Base-by-base conservation (phyloP, 2,113 vertebrate species). In the Trematocara zebra region DNA sequence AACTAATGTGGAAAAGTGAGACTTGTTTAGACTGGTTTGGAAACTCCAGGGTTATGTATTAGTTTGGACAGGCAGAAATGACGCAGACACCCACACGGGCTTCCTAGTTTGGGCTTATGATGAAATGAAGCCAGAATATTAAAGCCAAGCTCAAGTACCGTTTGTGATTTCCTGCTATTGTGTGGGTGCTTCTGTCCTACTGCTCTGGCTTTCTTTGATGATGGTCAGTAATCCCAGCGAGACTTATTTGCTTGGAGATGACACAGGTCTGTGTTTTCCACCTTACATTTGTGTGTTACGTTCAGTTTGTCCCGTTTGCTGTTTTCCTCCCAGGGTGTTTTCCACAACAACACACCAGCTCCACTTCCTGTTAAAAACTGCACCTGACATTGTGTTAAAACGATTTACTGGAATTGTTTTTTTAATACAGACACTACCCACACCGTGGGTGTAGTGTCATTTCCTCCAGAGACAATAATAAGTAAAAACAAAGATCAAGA, bases 91-190 rank as follows among this genome's bases (percentile, higher is more conserved):
- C 5, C 69, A 28, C 23, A 31, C 9, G 0, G 23, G 8, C 20
- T 72, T 44, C 44, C 3, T 33, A 31, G 14, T 47, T 76, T 76
- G 72, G 44, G 6, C 15, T 49, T n/a, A n/a, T 76, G 42, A 8
- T 49, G 15, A 76, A 49, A 51, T 31, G 6, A 76, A 5, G 72
- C 15, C 72, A n/a, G 8, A 76, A 49, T 49, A 74, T 49, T 31
- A 74, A 74, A 74, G 42, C 42, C 23, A 28, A 44, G 69, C 23
- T 74, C 1, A 0, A 11, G 15, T 31, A 11, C 20, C 5, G 0
- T 47, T 47, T 72, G 14, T 0, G 14, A 47, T 47, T 72, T 47
- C 14, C 4, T 72, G 0, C 20, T 47, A 31, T 76, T 76, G 69
- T n/a, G 72, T 51, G 44, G 42, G 40, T 40, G 40, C 67, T 26